Conservation (phyloP, 2,113 vertebrate species). For the Tylochromis polylepis region DNA sequence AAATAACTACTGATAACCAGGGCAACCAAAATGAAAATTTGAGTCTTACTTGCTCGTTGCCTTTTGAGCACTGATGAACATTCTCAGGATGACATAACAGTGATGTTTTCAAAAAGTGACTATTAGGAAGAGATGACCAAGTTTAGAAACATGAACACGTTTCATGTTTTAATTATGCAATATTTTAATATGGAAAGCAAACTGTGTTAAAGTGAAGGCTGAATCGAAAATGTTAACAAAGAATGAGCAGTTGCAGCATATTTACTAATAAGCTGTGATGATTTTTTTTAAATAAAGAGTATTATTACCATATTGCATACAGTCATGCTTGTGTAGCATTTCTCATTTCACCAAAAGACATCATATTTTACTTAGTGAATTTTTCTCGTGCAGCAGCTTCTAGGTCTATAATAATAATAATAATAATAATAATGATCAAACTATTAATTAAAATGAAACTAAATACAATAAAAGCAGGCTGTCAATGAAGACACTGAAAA, state of each 20-base stretch:
- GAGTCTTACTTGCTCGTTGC: background rate
- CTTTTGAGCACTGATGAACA: background rate
- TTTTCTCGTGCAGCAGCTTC: too few relatives aligned
- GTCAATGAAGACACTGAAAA: background rate
- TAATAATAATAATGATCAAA: background rate
- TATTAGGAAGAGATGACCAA: background rate
- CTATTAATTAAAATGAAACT: background rate
- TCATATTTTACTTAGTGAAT: too few relatives aligned
- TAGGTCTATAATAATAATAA: too few relatives aligned
- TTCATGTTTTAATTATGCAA: fast-evolving
- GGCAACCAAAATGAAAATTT: constrained; percentile 32
- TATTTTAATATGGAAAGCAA: background rate
- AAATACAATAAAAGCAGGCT: background rate
- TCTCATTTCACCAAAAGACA: background rate
- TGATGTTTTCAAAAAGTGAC: background rate
- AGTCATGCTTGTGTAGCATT: background rate
- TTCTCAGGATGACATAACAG: background rate
- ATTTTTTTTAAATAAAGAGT: background rate
- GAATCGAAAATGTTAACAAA: fast-evolving
- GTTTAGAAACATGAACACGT: fast-evolving
- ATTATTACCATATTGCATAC: fast-evolving
- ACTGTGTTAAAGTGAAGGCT: background rate
- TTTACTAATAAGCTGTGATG: background rate
- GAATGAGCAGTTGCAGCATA: background rate
- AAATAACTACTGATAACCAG: constrained; percentile 24